Evolutionary conservation across 2,113 vertebrate species (phyloP).

Genomic region (Chloebia gouldiae): DNA sequence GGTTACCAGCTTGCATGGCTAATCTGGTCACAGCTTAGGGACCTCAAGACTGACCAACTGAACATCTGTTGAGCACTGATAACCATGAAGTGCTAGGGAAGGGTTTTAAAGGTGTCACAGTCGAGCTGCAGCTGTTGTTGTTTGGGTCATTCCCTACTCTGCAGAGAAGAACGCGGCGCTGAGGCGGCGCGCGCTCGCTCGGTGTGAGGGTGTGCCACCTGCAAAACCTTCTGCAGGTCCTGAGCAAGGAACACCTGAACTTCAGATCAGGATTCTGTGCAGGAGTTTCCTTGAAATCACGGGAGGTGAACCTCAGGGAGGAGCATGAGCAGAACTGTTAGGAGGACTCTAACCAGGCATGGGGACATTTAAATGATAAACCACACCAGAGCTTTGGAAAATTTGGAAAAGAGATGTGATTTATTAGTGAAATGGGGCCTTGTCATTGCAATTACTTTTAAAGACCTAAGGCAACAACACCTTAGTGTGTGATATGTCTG

Average conservation of each 20-base stretch:
- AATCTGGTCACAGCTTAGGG: background rate
- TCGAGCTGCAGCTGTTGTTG: background rate
- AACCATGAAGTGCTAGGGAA: background rate
- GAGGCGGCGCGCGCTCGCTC: fast-evolving
- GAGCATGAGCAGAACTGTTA: background rate
- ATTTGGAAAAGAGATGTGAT: background rate
- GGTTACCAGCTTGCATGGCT: background rate
- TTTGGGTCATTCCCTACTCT: background rate
- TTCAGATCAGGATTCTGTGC: background rate
- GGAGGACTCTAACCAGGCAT: background rate
- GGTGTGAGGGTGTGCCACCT: background rate
- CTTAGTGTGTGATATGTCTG: background rate
- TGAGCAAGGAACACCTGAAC: background rate
- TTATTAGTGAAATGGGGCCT: background rate
- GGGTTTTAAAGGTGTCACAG: background rate
- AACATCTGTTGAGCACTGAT: background rate
- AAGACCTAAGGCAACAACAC: background rate
- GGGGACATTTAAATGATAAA: background rate
- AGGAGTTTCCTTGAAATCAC: background rate
- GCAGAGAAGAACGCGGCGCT: background rate
- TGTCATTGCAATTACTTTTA: background rate
- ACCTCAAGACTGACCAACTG: background rate
- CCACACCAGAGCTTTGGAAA: background rate
- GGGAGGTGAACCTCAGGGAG: background rate
- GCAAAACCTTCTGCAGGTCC: background rate